These are phyloP conservation scores for Ctenochaetus hawaiiensis DNA, from an alignment of 2,797 vertebrate genomes.

Conservation along the genomic window DNA sequence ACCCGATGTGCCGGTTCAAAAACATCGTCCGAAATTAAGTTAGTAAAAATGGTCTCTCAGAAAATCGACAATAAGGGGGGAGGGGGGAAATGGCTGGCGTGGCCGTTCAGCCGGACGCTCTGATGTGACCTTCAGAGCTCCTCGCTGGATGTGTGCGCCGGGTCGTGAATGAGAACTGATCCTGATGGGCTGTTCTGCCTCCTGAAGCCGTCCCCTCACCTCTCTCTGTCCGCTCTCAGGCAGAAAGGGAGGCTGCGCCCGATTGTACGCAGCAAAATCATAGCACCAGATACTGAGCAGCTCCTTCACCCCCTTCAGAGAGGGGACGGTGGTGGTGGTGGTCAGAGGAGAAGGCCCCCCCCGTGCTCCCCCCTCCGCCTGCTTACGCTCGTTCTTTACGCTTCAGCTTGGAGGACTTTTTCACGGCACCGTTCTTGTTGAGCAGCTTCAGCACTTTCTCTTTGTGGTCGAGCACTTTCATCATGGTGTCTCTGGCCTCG, in stretches of 20 bases:
- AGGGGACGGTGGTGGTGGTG: not conserved
- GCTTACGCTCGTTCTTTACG: constrained; percentile 93
- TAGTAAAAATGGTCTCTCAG: constrained; percentile 60
- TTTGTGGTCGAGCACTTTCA: constrained; percentile 98
- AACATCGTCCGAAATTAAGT: constrained; percentile 34
- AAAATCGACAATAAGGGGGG: constrained; percentile 1
- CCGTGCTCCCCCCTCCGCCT: too few relatives aligned
- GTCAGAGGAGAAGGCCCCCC: not conserved
- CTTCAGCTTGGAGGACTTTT: constrained; percentile 98
- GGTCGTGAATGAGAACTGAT: constrained; percentile 60
- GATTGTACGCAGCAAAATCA: constrained; percentile 80
- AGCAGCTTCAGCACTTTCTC: constrained; percentile 98
- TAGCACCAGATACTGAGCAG: constrained; percentile 80
- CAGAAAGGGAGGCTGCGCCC: constrained; percentile 59
- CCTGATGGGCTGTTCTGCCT: constrained; percentile 39
- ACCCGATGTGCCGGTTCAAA: constrained; percentile 23
- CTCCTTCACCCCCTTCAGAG: constrained; percentile 40
- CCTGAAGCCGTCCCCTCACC: constrained; percentile 29
- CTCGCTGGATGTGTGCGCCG: constrained; percentile 27
- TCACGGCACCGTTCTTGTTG: constrained; percentile 96
- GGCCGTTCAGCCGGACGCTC: constrained; percentile 35
- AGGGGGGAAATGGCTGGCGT: not conserved
- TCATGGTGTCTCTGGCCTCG: constrained; percentile 98
- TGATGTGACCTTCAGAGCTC: constrained; percentile 41
- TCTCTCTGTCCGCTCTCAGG: constrained; percentile 48